A percentile compares a stretch with the other conserved stretches of the same genome.
These are phyloP conservation scores for Catocala fraxini DNA, from an alignment of 2,888 invertebrate species.

Conservation along the genomic window DNA sequence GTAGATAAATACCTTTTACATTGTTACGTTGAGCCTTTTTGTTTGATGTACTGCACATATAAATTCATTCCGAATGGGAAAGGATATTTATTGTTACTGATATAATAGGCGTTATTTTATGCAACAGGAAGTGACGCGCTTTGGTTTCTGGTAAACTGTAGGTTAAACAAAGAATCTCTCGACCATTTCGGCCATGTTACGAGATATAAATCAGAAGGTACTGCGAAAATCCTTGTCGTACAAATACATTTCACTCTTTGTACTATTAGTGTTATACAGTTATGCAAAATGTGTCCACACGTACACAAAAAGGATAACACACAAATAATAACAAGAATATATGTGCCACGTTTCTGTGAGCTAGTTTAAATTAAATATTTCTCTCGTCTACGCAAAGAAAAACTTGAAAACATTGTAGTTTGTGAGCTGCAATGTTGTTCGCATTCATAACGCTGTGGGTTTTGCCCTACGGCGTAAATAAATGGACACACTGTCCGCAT, in stretches of 20 bases:
- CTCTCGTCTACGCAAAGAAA: slow-evolving; percentile 51
- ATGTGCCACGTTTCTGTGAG: slow-evolving; percentile 40
- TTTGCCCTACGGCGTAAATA: slow-evolving; percentile 70
- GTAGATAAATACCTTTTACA: slow-evolving; percentile 44
- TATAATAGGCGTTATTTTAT: background rate
- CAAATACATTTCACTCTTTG: background rate
- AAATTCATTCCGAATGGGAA: background rate
- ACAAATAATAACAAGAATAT: slow-evolving; percentile 23
- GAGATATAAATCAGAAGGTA: background rate
- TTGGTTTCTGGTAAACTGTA: background rate
- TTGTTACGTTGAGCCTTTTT: slow-evolving; percentile 40
- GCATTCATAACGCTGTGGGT: slow-evolving; percentile 69
- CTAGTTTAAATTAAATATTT: slow-evolving; percentile 65
- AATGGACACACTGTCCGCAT: slow-evolving; percentile 67
- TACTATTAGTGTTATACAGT: background rate
- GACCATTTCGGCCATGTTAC: too few relatives aligned
- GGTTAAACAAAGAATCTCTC: too few relatives aligned
- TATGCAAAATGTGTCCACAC: slow-evolving; percentile 14
- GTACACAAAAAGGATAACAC: slow-evolving; percentile 9
- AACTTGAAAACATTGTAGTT: slow-evolving; percentile 55
- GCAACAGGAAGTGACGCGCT: background rate
- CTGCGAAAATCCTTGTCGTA: background rate
- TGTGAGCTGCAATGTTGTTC: slow-evolving; percentile 62
- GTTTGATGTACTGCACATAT: slow-evolving; percentile 32
- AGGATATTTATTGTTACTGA: slow-evolving; percentile 2